phyloP scores from a whole-genome alignment of 2,797 vertebrate genomes.

The Gambelia wislizenii region DNA sequence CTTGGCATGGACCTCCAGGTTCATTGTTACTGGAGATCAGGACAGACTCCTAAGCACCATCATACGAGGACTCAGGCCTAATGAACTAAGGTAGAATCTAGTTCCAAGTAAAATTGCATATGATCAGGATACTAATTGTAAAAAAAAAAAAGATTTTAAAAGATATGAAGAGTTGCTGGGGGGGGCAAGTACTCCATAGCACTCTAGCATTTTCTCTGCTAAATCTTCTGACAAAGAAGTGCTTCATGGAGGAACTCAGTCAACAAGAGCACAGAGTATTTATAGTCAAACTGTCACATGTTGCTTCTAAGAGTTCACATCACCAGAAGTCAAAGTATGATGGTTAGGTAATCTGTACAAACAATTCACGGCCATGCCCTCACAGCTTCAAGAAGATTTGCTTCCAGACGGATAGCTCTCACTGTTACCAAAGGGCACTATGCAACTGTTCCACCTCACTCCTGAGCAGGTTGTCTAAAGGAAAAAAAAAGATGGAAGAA shows the following conservation, averaged over 20 bases:
- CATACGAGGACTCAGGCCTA: not conserved
- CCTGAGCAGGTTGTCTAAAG: not conserved
- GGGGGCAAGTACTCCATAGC: not conserved
- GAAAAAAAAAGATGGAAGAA: not conserved
- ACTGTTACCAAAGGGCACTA: not conserved
- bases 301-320: not conserved
- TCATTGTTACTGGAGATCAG: not conserved
- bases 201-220: not conserved
- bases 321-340: not conserved
- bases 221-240: not conserved
- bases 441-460: not conserved
- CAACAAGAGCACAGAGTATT: not conserved
- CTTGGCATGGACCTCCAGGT: not conserved
- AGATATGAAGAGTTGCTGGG: not conserved
- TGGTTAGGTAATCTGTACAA: not conserved
- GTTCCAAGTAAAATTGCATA: not conserved
- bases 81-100: not conserved
- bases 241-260: not conserved
- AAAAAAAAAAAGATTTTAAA: not conserved
- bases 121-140: too few species aligned
- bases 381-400: not conserved
- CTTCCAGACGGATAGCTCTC: not conserved
- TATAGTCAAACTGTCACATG: not conserved
- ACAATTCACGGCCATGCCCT: not conserved
- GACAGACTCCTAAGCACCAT: not conserved